Conservation (phyloP, 2,797 vertebrate species). For the Paguma larvata region DNA sequence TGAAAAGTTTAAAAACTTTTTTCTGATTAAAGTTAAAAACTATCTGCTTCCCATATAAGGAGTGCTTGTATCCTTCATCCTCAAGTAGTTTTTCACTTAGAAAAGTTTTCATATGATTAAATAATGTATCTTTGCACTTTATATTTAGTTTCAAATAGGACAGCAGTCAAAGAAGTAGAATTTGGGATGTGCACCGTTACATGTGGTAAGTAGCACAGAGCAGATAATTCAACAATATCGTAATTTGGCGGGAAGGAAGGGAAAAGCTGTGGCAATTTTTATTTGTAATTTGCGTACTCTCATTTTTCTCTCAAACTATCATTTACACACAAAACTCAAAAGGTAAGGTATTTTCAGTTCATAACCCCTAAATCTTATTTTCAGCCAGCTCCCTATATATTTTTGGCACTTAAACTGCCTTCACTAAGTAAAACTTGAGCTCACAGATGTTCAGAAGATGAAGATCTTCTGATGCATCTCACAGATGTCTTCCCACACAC, state of each 20-base stretch:
- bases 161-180: conserved; percentile 79
- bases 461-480: conserved; percentile 87
- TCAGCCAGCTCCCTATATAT: conserved; percentile 79
- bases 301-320: conserved; percentile 83
- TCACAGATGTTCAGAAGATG: conserved; percentile 89
- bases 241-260: background rate
- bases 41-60: background rate
- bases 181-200: conserved; percentile 85
- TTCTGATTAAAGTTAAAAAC: background rate
- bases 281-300: conserved; percentile 80
- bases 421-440: conserved; percentile 87
- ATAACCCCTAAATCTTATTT: conserved; percentile 84
- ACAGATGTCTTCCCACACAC: conserved; percentile 88
- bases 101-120: conserved; percentile 60
- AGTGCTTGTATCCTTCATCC: background rate
- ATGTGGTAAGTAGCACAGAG: conserved; percentile 85
- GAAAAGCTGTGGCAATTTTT: conserved; percentile 76
- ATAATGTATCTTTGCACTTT: conserved; percentile 77
- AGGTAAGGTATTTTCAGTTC: conserved; percentile 86
- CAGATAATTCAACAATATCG: conserved; percentile 77
- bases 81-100: conserved; percentile 35
- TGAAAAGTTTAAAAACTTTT: background rate
- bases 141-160: conserved; percentile 81
- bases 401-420: conserved; percentile 84
- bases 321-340: conserved; percentile 84